Percentiles rank a stretch among this genome's conserved stretches.
Conservation (phyloP, 1,140 invertebrate species). For the Andrena cerasifolii region DNA sequence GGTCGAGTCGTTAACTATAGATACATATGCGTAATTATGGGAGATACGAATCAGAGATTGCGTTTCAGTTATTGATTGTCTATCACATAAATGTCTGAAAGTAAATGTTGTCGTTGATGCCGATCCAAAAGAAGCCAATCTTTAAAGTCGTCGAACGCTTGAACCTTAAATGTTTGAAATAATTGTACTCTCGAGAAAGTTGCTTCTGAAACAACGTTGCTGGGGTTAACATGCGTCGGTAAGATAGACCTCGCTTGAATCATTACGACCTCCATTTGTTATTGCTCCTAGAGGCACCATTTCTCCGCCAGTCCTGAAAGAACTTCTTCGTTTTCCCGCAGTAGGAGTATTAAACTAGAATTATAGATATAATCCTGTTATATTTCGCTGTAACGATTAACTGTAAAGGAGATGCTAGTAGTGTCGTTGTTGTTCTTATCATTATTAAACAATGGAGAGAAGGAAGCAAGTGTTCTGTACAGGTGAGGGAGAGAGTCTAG, state of each 20-base stretch:
- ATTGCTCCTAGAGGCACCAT: background rate
- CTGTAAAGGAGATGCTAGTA: constrained; percentile 51
- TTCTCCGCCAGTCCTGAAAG: background rate
- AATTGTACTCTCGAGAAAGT: no score
- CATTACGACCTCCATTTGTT: constrained; percentile 32
- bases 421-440: constrained; percentile 52
- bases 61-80: background rate
- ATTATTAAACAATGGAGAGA: constrained; percentile 15
- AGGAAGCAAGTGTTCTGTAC: constrained; percentile 59
- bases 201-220: background rate
- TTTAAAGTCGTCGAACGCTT: background rate
- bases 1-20: background rate
- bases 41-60: background rate
- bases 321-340: constrained; percentile 37
- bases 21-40: no score
- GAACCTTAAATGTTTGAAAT: background rate
- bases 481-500: constrained; percentile 56
- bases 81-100: background rate
- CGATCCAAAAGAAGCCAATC: background rate
- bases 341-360: constrained; percentile 44
- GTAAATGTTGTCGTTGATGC: background rate
- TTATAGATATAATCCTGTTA: constrained; percentile 56
- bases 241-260: background rate
- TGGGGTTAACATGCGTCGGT: background rate
- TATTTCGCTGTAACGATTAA: constrained; percentile 31